Percentiles rank a stretch among this genome's conserved stretches.
phyloP scores from a whole-genome alignment of 2,113 vertebrate genomes.

The Nothobranchius furzeri region DNA sequence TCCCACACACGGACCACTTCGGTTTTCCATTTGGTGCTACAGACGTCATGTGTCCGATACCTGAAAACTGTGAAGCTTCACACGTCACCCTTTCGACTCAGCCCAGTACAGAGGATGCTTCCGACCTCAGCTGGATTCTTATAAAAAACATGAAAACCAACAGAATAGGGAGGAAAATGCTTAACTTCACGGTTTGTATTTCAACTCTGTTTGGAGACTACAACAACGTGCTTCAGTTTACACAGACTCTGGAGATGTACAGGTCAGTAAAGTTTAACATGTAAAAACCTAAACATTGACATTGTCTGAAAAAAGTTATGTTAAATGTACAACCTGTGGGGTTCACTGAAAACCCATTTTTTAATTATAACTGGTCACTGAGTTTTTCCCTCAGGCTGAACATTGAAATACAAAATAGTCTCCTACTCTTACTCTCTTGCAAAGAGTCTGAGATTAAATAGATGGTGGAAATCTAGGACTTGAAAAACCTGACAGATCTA shows the following conservation, averaged over 20 bases:
- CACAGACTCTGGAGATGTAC: constrained; percentile 83
- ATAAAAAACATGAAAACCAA: constrained; percentile 72
- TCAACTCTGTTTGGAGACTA: constrained; percentile 80
- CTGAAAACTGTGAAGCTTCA: constrained; percentile 13
- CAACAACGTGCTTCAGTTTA: constrained; percentile 82
- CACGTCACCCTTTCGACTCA: constrained; percentile 42
- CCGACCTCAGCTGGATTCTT: constrained; percentile 39
- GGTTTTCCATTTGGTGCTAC: constrained; percentile 76
- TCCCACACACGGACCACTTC: constrained; percentile 71
- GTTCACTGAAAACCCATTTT: no score
- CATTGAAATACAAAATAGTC: no score
- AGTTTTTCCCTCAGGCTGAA: no score
- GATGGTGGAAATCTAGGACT: no score
- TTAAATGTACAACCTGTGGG: no score
- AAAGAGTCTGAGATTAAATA: no score
- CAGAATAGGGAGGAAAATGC: constrained; percentile 7
- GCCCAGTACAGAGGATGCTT: rapidly evolving
- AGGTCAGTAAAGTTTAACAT: constrained; percentile 51
- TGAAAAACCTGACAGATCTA: no score
- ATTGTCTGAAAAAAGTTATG: no score
- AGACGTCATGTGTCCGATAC: constrained; percentile 62
- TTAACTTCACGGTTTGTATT: constrained; percentile 82
- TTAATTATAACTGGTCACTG: no score
- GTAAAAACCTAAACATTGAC: no score
- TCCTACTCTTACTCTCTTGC: no score